phyloP scores from a whole-genome alignment of 2,797 vertebrate species.

The Pogonophryne albipinna region DNA sequence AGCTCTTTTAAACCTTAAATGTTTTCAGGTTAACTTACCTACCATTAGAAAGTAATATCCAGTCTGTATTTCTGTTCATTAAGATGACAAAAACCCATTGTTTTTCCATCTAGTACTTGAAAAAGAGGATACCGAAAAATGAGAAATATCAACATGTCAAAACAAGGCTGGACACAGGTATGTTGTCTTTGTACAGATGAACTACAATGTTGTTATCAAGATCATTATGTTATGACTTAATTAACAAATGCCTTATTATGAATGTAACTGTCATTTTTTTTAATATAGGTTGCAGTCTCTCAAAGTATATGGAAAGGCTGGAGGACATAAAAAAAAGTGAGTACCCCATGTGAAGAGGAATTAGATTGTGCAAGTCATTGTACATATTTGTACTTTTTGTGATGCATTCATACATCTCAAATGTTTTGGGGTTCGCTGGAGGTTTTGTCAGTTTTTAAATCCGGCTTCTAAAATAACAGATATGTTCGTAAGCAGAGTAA shows the following conservation, averaged over 20 bases:
- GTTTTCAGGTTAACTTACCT: neutral
- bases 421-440: neutral
- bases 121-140: constrained; percentile 90
- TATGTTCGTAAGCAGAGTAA: too few species aligned
- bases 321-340: constrained; percentile 95
- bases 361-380: neutral
- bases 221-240: neutral
- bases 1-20: neutral
- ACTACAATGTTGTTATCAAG: neutral
- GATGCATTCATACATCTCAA: neutral
- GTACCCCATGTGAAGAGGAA: constrained; percentile 65
- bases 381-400: neutral
- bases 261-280: neutral
- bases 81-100: neutral
- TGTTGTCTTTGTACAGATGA: neutral
- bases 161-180: constrained; percentile 93
- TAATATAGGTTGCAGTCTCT: constrained; percentile 89
- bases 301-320: constrained; percentile 92
- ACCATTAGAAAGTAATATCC: neutral
- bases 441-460: neutral
- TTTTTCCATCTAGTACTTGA: constrained; percentile 84
- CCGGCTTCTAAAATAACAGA: neutral
- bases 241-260: neutral
- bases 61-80: neutral
- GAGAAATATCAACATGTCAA: constrained; percentile 91